Evolutionary conservation across 2,113 vertebrate genomes (phyloP), one percentile per base, ranked within the genome.

Genomic region (Protomyctophum bolini): DNA sequence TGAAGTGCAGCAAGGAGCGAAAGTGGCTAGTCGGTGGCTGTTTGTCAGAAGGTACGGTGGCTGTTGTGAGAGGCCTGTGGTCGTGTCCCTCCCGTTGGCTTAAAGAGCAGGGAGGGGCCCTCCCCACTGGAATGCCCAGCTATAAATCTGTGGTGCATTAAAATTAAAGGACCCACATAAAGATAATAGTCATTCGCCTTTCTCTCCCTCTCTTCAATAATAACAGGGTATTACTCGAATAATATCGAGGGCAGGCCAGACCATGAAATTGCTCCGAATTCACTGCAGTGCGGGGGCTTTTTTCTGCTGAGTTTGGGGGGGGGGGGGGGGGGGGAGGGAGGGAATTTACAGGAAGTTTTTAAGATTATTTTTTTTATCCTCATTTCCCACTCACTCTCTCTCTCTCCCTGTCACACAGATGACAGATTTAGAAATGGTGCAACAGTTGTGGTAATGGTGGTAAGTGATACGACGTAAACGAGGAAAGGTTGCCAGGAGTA

Each of bases 81-180:
- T 82, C 50, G 63, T 84, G 86, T 87, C 89, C 89, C 68, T 82
- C 91, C 90, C 76, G 75, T 88, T 84, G 71, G 63, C 87, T 92
- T 91, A 91, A 92, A 91, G 76, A 91, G 87, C 88, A 90, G 93
- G 93, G 92, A 91, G 91, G 92, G 85, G 90, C 87, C 70, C 87
- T 90, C 80, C 72, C 83, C 86, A 72, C 91, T 91, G 92, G 91
- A 93, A 94, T 92, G 92, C 88, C 86, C 89, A 92, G 87, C 92
- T 93, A 93, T 93, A 94, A 94, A 94, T 94, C 92, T 94, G 92
- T 82, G 92, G 93, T 64, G 83, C 90, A 94, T 94, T 93, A 93
- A 94, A 94, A 94, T 94, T 93, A 94, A 93, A 94, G 92, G 93
- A 93, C 91, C 92, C 91, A 93, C 92, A 93, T 94, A 93, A 94